Base-by-base conservation (phyloP, 2,797 vertebrate genomes). In the Octomys mimax region DNA sequence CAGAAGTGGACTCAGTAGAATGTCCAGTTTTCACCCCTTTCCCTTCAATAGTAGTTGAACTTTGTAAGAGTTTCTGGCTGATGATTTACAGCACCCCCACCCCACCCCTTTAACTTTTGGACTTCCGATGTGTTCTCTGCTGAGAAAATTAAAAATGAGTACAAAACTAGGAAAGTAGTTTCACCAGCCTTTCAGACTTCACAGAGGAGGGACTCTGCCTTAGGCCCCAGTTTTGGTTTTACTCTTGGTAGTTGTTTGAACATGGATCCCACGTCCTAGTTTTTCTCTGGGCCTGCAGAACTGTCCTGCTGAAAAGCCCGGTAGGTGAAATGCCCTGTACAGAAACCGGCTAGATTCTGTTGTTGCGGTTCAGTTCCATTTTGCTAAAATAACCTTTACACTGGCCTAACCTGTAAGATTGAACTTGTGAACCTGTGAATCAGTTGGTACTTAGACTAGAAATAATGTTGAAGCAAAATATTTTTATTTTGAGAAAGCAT, bases 111-210 rank as follows among this genome's bases (percentile, higher is more conserved):
- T 10, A 28, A 28, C 8, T 36, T 92, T 61, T 66, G 14, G 42
- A 70, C 92, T 42, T 70, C 46, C 66, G n/a, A n/a, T 64, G 78
- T 85, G 54, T 79, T 52, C 66, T 96, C 92, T 71, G 6, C 66
- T 73, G 68, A 66, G 73, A 88, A 91, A 94, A 71, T 82, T 70
- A 90, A 96, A 92, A 42, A 10, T 49, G n/a, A 80, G 54, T 75
- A 22, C 62, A 57, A 68, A 75, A 92, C 75, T 28, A 57, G 22
- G 24, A 10, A n/a, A n/a, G 24, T n/a, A 73, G 70, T 81, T 79
- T 39, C 88, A n/a, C 33, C 68, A 73, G 5, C 6, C 6, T 42
- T 70, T 75, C 16, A 87, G 11, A 84, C 54, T 94, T 57, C 42
- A 2, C 1, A 31, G 26, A 9, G 4, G 6, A 73, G 11, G 42